Base-by-base conservation (phyloP, 2,888 invertebrate genomes). In the Tinea trinotella region DNA sequence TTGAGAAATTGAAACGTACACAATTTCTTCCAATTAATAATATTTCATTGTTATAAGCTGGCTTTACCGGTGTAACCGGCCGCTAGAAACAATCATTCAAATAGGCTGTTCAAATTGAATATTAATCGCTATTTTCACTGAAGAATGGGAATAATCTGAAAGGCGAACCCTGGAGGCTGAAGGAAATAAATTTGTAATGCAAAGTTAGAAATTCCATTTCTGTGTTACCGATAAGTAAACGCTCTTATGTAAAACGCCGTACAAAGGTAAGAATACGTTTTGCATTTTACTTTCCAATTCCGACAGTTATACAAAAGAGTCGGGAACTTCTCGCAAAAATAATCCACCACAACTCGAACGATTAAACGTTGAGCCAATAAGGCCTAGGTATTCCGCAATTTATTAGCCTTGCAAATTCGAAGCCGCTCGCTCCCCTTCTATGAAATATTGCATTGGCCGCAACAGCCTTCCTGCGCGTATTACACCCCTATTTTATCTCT, bases 401-500 rank as follows among this genome's bases (percentile, higher is more conserved):
- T 83, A 84, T 83, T 84, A 84, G 83, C 83, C 80, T 84, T 84
- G 84, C 84, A 84, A 85, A 85, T 85, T 82, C 70, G 72, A 70
- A 73, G 71, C 71, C 66, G 67, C 66, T 68, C 67, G 67, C 66
- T 68, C 67, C 75, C 76, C 72, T 71, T 71, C 74, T 80, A 84
- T 83, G 81, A 84, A 81, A 83, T 84, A 84, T 82, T 74, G 76
- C 77, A 65, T 67, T 61, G 73, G 78, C 72, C 80, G 74, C 77
- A 71, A 70, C 75, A 76, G 70, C 73, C 75, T 76, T 72, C 67
- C 72, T 68, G 62, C 65, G 67, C 65, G 78, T 70, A 76, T 77
- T 78, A 82, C 82, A 82, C 79, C 85, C 84, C 81, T 76, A 75
- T 81, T 84, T 84, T 79, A 81, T 81, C 84, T 84, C 84, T 86